Conservation (phyloP, 2,888 invertebrate species). For the Andrena camellia region DNA sequence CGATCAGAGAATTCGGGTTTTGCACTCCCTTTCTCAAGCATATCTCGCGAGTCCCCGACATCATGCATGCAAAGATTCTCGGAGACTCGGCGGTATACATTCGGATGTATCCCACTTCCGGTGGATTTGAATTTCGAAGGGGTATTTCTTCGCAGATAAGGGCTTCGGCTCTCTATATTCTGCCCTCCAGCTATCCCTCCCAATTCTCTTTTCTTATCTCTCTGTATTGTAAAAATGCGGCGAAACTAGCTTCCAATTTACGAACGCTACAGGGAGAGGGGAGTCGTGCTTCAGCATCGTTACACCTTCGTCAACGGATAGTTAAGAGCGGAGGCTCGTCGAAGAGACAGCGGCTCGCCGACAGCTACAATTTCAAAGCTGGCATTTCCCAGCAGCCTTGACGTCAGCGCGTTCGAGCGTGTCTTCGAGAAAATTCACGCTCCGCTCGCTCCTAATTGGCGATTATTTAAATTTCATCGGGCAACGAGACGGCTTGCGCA, state of each 20-base stretch:
- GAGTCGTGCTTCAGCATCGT: too few relatives aligned
- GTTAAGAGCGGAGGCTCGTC: not conserved
- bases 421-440: conserved; percentile 57
- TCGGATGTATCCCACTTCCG: not conserved
- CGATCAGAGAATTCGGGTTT: not conserved
- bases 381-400: conserved; percentile 18
- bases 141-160: not conserved
- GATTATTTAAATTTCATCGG: conserved; percentile 71
- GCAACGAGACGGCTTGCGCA: not conserved
- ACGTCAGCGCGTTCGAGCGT: conserved; percentile 30
- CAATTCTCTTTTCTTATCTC: not conserved
- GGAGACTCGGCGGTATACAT: not conserved
- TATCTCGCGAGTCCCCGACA: not conserved
- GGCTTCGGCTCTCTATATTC: not conserved
- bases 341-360: conserved; percentile 5
- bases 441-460: conserved; percentile 59
- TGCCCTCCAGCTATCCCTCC: too few relatives aligned
- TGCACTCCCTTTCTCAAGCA: not conserved
- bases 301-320: not conserved
- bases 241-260: too few relatives aligned
- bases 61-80: not conserved
- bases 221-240: too few relatives aligned
- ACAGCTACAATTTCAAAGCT: conserved; percentile 21
- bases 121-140: conserved; percentile 3
- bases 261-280: too few relatives aligned